Base-by-base conservation (phyloP, 2,888 invertebrate genomes). In the Podotricha telesiphe region DNA sequence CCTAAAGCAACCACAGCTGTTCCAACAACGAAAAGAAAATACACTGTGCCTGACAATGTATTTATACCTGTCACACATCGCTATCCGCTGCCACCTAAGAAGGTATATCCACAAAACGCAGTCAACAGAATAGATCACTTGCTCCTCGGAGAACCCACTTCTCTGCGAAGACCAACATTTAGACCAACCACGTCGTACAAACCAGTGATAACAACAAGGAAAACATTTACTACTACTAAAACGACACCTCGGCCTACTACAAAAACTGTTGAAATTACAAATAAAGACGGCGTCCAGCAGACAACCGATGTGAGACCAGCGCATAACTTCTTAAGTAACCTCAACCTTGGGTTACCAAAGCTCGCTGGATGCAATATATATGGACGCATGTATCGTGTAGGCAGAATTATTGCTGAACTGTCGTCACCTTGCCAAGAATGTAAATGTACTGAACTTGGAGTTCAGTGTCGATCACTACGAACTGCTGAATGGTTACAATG, bases 361-460 rank as follows among this genome's bases (percentile, higher is more conserved):
- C 85, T 97, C 72, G 97, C 97, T 13, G 97, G 97, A 0, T 98
- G 98, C 82, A 98, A 98, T 87, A 97, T 98, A 78, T 97, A 97
- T 80, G 98, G 98, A 7, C 94, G 96, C 74, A 97, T 97, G 96
- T 97, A 97, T 85, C 94, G 96, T 28, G 96, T 97, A 11, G 97
- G 96, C 4, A 94, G 95, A 79, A 96, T 97, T 75, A 97, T 98
- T 77, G 94, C 95, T 1, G 97, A 98, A 89, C 89, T 98, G 72
- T 97, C 97, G 7, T 95, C 95, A 68, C 95, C 96, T 15, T 98
- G 98, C 86, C 94, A 95, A 75, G 96, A 96, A 87, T 98, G 98
- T 86, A 95, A 96, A 88, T 98, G 98, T 88, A 97, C 97, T 50
- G 96, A 97, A 82, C 89, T 96, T 72, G 98, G 98, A 58, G 98